A percentile compares a stretch with the other conserved stretches of the same genome.
These are phyloP conservation scores for Scaptodrosophila latifasciaeformis DNA, from an alignment of 2,888 invertebrate genomes.

Conservation along the genomic window DNA sequence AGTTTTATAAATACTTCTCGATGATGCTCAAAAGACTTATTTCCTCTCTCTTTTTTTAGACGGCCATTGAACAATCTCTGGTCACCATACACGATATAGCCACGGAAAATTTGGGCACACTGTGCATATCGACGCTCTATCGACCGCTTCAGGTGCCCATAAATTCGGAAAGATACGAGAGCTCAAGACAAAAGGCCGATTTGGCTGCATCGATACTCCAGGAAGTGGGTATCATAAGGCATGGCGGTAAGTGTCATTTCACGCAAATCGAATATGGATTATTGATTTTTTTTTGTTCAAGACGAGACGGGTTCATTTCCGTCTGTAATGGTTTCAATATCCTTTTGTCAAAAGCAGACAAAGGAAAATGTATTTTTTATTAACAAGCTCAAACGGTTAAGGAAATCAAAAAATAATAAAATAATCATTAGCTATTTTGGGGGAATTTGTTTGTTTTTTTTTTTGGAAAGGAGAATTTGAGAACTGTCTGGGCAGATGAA, in stretches of 20 bases:
- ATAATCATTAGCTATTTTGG: too few species aligned
- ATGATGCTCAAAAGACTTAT: slow-evolving; percentile 24
- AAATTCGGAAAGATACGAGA: slow-evolving; percentile 83
- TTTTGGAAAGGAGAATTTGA: too few species aligned
- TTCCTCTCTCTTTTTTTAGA: slow-evolving; percentile 19
- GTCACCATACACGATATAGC: slow-evolving; percentile 85
- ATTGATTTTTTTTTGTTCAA: slow-evolving; percentile 37
- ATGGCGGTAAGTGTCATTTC: slow-evolving; percentile 78
- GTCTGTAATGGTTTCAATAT: background rate
- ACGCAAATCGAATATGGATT: too few species aligned
- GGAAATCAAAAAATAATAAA: background rate
- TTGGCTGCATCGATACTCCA: slow-evolving; percentile 85
- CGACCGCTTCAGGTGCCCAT: slow-evolving; percentile 82
- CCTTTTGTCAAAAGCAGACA: background rate
- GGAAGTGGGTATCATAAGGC: slow-evolving; percentile 81
- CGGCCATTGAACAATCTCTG: slow-evolving; percentile 80
- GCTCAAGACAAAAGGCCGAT: slow-evolving; percentile 86
- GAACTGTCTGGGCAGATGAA: too few species aligned
- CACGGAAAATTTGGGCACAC: slow-evolving; percentile 81
- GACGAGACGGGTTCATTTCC: slow-evolving; percentile 10
- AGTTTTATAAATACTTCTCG: background rate
- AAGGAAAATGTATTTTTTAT: background rate
- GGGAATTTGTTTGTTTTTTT: too few species aligned
- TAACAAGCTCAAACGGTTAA: background rate
- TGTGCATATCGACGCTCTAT: slow-evolving; percentile 83